phyloP scores from a whole-genome alignment of 2,888 invertebrate genomes.

The Listrodromus nycthemerus region DNA sequence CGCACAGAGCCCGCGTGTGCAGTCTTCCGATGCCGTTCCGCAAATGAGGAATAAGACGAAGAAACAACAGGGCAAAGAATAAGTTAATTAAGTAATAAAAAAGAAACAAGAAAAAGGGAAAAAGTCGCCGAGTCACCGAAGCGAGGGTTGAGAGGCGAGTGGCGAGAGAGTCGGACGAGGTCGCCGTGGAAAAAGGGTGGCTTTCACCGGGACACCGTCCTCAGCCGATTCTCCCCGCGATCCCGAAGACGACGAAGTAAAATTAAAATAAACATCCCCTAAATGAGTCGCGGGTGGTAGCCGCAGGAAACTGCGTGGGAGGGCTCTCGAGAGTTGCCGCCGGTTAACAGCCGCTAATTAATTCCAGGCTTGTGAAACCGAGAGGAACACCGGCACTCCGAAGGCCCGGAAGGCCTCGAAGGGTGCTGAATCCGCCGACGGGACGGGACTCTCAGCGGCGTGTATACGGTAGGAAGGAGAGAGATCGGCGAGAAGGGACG shows the following conservation, averaged over 20 bases:
- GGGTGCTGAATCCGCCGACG: conserved; percentile 62
- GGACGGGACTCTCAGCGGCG: conserved; percentile 49
- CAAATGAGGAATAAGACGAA: conserved; percentile 65
- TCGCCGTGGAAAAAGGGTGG: conserved; percentile 47
- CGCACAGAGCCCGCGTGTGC: neutral
- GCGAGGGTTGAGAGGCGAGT: conserved; percentile 22
- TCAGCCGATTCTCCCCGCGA: conserved; percentile 9
- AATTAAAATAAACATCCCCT: conserved; percentile 83
- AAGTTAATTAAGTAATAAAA: conserved; percentile 81
- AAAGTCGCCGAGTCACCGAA: conserved; percentile 76
- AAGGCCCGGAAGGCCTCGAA: conserved; percentile 50
- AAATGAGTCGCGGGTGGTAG: conserved; percentile 79
- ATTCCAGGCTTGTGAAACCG: conserved; percentile 81
- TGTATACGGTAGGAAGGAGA: conserved; percentile 62
- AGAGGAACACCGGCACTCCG: conserved; percentile 74
- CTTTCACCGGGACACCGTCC: conserved; percentile 29
- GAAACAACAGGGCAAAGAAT: conserved; percentile 68
- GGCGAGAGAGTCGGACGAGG: conserved; percentile 43
- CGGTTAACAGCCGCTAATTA: conserved; percentile 81
- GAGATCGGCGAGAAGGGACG: conserved; percentile 66
- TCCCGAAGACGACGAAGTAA: conserved; percentile 71
- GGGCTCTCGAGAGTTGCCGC: conserved; percentile 51
- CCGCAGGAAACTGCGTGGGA: conserved; percentile 47
- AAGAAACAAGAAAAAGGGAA: conserved; percentile 57
- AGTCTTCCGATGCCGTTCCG: conserved; percentile 1